These are phyloP conservation scores for Melikaiella ostensackeni DNA, from an alignment of 2,888 invertebrate genomes.

Conservation along the genomic window DNA sequence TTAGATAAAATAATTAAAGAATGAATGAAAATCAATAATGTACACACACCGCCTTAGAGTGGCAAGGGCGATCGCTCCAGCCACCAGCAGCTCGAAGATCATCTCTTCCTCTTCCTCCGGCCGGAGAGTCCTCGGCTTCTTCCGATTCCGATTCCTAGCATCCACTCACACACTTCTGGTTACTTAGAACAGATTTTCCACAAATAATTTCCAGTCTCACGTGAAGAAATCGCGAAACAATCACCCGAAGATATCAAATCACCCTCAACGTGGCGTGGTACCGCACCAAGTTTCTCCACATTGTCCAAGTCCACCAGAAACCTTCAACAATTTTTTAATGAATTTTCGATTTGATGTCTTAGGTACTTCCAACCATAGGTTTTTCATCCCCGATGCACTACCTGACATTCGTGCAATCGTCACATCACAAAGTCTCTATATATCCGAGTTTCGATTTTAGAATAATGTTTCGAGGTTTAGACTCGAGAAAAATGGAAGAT, in stretches of 20 bases:
- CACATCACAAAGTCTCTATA: background rate
- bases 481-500: background rate
- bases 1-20: conserved; percentile 42
- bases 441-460: background rate
- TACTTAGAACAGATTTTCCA: conserved; percentile 39
- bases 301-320: conserved; percentile 12
- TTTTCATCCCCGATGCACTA: background rate
- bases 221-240: background rate
- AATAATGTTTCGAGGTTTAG: background rate
- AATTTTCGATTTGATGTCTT: background rate
- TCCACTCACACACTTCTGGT: conserved; percentile 63
- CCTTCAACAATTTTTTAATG: conserved; percentile 5
- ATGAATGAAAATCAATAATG: conserved; percentile 72
- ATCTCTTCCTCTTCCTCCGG: conserved; percentile 73
- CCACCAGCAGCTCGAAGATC: conserved; percentile 76
- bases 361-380: background rate
- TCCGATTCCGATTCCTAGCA: conserved; percentile 65
- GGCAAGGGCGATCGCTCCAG: conserved; percentile 76
- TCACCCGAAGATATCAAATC: background rate
- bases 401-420: background rate
- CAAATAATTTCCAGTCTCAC: background rate
- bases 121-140: conserved; percentile 68
- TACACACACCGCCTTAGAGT: conserved; percentile 77
- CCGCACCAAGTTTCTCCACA: conserved; percentile 20
- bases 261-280: conserved; percentile 15